Evolutionary conservation across 1,140 invertebrate species (phyloP), one percentile per base, ranked within the genome.

Genomic region (Watersipora subatra): DNA sequence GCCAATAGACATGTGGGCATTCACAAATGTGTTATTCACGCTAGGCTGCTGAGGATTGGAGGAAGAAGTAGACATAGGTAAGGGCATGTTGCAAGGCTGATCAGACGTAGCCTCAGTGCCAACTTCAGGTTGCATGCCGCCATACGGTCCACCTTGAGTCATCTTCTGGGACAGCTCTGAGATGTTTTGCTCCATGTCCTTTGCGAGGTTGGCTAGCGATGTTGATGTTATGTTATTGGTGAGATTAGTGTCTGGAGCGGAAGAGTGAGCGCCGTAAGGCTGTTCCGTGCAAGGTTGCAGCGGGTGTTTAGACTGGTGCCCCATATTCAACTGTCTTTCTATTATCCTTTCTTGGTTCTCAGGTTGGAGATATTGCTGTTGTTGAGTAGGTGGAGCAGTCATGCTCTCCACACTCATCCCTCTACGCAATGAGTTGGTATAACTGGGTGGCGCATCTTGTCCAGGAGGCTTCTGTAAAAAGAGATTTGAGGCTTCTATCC

Each of bases 341-440:
- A 95, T 96, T 63, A 92, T 94, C 68, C 95, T 81, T 83, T 96
- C 93, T 84, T 96, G 92, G 58, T 92, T 92, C 84, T 95, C 92
- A 81, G 95, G 94, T 66, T 91, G 88, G 84, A 92, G 93, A 67
- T 94, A 84, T 84, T 94, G 95, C 71, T 92, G 91, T 76, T 93
- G 91, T 80, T 94, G 92, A 28, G 93, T 92, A 64, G 92, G 94
- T 67, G 92, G 93, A 69, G 94, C 92, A 57, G 58, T 59, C 58
- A 59, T 59, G 22, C 22, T 25, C 22, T 59, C 58, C 22, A 22
- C 58, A 59, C 22, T 28, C 34, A 12, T 7, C n/a, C 34, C 34
- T n/a, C 34, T 46, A 7, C 34, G 7, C 34, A 46, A 46, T 7
- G 34, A 46, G 34, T n/a, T 46, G 34, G 7, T 46, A n/a, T 46